Conservation (phyloP, 1,140 invertebrate genomes). For the Cyphomyrmex costatus region DNA sequence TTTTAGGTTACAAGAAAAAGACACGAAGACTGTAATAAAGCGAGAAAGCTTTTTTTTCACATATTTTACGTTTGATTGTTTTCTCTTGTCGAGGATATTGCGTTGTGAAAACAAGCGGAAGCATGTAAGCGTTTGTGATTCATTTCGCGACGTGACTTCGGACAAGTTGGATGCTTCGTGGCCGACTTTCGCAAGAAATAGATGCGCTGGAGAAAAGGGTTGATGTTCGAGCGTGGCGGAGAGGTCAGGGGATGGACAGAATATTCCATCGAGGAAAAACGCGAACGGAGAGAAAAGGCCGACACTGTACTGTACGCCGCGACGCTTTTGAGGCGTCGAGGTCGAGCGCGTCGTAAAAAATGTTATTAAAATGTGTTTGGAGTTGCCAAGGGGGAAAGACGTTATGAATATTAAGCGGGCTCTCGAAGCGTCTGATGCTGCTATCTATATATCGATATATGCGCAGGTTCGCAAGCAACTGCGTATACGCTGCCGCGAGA, state of each 20-base stretch:
- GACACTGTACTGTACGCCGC: constrained; percentile 11
- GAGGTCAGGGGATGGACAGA: constrained; percentile 51
- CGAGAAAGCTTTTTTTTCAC: constrained; percentile 16
- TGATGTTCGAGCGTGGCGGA: constrained; percentile 27
- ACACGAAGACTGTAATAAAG: background rate
- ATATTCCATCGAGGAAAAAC: constrained; percentile 69
- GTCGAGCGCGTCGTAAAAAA: constrained; percentile 65
- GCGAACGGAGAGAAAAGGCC: constrained; percentile 14
- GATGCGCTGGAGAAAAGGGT: constrained; percentile 30
- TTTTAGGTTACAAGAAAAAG: constrained; percentile 4
- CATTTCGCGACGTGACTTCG: constrained; percentile 58
- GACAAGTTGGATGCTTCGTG: constrained; percentile 66
- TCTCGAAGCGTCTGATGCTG: constrained; percentile 5
- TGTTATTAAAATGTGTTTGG: constrained; percentile 79
- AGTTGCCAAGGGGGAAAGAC: constrained; percentile 63
- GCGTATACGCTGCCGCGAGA: constrained; percentile 59
- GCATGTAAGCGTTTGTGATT: constrained; percentile 65
- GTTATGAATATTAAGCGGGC: constrained; percentile 80
- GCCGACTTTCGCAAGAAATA: constrained; percentile 64
- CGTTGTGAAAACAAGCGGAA: constrained; percentile 60
- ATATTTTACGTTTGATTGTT: background rate
- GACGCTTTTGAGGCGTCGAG: constrained; percentile 67
- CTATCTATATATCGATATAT: constrained; percentile 60
- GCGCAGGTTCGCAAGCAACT: constrained; percentile 54
- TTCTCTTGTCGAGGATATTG: constrained; percentile 36